phyloP scores from a whole-genome alignment of 2,113 vertebrate species.

The Oncorhynchus kisutch region DNA sequence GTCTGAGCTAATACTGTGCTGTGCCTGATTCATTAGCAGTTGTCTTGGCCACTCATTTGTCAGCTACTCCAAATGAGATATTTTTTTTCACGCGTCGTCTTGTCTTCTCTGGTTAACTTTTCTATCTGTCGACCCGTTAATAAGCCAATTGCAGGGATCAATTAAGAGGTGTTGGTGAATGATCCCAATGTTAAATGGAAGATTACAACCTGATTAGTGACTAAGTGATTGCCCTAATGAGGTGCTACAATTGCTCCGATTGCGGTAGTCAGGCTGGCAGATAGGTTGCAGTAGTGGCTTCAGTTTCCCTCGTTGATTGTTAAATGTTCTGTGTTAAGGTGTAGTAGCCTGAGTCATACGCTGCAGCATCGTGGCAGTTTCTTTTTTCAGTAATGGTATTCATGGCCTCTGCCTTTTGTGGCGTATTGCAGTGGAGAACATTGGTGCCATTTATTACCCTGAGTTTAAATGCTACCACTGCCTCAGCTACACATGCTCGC shows the following conservation, averaged over 20 bases:
- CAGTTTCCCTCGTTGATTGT: neutral
- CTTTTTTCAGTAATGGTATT: neutral
- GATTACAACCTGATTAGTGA: slow-evolving; percentile 22
- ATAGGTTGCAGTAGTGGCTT: neutral
- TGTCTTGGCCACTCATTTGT: slow-evolving; percentile 2
- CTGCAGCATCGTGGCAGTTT: neutral
- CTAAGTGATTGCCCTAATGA: slow-evolving; percentile 21
- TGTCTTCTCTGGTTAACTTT: neutral
- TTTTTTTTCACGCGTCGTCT: neutral
- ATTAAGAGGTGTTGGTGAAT: slow-evolving; percentile 34
- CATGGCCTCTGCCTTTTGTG: slow-evolving; percentile 18
- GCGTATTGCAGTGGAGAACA: slow-evolving; percentile 45
- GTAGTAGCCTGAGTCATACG: neutral
- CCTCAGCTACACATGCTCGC: slow-evolving; percentile 39
- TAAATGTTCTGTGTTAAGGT: neutral
- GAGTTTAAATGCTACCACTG: slow-evolving; percentile 55
- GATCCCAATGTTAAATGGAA: slow-evolving; percentile 22
- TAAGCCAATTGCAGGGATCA: slow-evolving; percentile 34
- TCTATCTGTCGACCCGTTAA: slow-evolving; percentile 36
- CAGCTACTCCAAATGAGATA: neutral
- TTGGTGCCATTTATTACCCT: slow-evolving; percentile 58
- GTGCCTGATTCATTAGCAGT: neutral
- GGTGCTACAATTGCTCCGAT: slow-evolving; percentile 3
- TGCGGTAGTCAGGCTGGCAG: neutral
- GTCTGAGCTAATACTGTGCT: neutral